A percentile compares a stretch with the other conserved stretches of the same genome.
phyloP scores from a whole-genome alignment of 1,140 invertebrate genomes.

The Littorina saxatilis region DNA sequence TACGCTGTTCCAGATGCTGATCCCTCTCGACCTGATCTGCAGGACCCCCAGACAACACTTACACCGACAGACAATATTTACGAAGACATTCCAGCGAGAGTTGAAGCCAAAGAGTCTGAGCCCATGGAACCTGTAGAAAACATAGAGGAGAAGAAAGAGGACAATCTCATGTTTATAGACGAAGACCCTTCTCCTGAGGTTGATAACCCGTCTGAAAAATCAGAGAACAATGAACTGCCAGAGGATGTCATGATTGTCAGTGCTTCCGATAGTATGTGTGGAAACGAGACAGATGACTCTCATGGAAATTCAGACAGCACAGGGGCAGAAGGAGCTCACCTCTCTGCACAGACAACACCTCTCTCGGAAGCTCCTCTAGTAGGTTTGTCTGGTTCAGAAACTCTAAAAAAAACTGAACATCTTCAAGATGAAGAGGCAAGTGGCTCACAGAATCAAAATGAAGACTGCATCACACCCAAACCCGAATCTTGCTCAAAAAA shows the following conservation, averaged over 20 bases:
- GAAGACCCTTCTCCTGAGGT: background rate
- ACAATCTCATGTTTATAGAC: slow-evolving; percentile 16
- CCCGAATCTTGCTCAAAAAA: background rate
- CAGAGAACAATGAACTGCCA: slow-evolving; percentile 7
- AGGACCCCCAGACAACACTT: background rate
- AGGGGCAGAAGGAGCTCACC: too few species aligned
- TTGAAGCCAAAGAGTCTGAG: background rate
- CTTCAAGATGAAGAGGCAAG: too few species aligned
- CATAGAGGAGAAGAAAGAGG: background rate
- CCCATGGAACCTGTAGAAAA: background rate
- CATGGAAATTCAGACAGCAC: background rate
- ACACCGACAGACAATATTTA: slow-evolving; percentile 15
- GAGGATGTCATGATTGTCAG: slow-evolving; percentile 36
- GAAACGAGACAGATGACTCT: slow-evolving; percentile 22
- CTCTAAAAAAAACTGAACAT: too few species aligned
- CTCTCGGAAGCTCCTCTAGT: too few species aligned
- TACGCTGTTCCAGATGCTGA: background rate
- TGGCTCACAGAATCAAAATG: too few species aligned
- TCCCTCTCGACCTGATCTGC: background rate
- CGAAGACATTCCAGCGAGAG: slow-evolving; percentile 19
- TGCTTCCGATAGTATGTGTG: slow-evolving; percentile 32
- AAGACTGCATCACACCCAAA: background rate
- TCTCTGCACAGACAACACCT: too few species aligned
- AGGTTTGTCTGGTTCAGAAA: too few species aligned
- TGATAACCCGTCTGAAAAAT: background rate